Percentiles rank a stretch among this genome's conserved stretches.
Conservation (phyloP, 1,140 invertebrate species). For the Lepidurus apus region DNA sequence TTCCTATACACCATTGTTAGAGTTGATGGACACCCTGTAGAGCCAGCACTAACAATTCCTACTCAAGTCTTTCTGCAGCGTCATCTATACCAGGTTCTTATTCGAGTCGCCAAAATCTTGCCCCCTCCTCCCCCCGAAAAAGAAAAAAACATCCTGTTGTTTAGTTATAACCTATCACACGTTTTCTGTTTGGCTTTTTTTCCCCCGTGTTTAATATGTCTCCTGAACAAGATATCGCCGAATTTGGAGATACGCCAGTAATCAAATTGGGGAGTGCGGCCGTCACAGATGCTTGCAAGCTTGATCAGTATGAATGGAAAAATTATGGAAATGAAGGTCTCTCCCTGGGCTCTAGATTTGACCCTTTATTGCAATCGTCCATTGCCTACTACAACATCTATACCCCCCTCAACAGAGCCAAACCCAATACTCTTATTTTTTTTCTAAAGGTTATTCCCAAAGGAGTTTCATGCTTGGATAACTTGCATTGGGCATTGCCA, state of each 20-base stretch:
- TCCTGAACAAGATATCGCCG: too few relatives aligned
- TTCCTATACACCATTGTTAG: constrained; percentile 14
- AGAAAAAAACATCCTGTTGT: background rate
- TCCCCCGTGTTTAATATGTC: too few relatives aligned
- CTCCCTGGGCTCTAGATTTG: background rate
- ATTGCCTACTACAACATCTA: background rate
- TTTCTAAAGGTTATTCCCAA: constrained; percentile 10
- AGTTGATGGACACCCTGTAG: constrained; percentile 21
- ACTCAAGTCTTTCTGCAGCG: constrained; percentile 6
- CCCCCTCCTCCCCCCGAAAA: background rate
- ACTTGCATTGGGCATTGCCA: background rate
- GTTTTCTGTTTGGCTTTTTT: too few relatives aligned
- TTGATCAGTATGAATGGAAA: constrained; percentile 15
- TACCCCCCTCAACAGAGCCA: background rate
- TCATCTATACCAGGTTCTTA: background rate
- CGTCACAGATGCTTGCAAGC: constrained; percentile 2
- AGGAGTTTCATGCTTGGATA: constrained; percentile 18
- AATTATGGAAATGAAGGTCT: constrained; percentile 1
- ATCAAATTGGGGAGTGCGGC: constrained; percentile 14
- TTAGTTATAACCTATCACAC: too few relatives aligned
- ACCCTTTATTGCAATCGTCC: background rate
- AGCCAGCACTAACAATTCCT: constrained; percentile 10
- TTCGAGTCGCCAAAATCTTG: background rate
- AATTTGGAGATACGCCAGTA: background rate
- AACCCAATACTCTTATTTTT: background rate